Evolutionary conservation across 2,888 invertebrate species (phyloP).

Genomic region (Eretmocerus hayati): DNA sequence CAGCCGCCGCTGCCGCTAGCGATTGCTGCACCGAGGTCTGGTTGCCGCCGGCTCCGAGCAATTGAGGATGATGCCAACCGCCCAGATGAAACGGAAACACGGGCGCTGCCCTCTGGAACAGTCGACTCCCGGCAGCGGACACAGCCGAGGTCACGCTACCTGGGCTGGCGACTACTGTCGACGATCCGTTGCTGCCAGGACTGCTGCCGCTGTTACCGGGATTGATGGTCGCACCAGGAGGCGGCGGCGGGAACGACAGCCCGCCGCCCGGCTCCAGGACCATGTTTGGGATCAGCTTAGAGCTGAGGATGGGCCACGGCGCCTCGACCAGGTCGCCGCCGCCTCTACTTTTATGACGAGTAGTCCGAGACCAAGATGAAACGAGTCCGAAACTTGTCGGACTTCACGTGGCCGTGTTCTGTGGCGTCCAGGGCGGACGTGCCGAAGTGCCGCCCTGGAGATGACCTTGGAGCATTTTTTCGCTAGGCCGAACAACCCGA

Average conservation of each 20-base stretch:
- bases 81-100: constrained; percentile 44
- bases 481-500: no score
- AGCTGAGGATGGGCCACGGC: constrained; percentile 7
- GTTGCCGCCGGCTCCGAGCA: constrained; percentile 41
- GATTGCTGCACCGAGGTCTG: constrained; percentile 42
- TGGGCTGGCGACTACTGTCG: constrained; percentile 21
- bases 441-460: no score
- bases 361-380: no score
- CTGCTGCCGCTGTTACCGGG: no score
- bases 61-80: constrained; percentile 44
- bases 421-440: not conserved
- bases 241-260: constrained; percentile 45
- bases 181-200: no score
- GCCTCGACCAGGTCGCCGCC: not conserved
- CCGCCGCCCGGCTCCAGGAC: constrained; percentile 46
- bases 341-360: no score
- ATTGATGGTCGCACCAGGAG: constrained; percentile 41
- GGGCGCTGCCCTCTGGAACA: constrained; percentile 43
- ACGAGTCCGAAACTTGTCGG: not conserved
- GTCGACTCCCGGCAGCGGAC: constrained; percentile 36
- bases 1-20: constrained; percentile 39
- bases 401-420: not conserved
- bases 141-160: constrained; percentile 37
- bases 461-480: no score
- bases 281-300: constrained; percentile 46